Base-by-base conservation (phyloP, 2,888 invertebrate genomes). In the Coremacera marginata region DNA sequence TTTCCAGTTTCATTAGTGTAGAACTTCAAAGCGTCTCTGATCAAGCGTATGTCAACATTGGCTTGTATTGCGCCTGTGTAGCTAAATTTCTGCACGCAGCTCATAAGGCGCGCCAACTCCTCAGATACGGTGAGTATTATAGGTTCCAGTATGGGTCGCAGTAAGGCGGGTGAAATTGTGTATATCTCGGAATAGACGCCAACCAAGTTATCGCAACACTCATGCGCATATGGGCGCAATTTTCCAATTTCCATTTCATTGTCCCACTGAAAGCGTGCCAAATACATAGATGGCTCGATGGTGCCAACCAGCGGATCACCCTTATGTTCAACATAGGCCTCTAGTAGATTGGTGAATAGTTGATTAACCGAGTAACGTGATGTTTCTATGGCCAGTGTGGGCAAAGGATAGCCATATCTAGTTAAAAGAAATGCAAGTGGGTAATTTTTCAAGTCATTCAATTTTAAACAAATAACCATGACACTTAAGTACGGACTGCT, bases 201-300 rank as follows among this genome's bases (percentile, higher is more conserved):
- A 0, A 95, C 93, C 49, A 96, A 91, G 88, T 96, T 96, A 82
- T 94, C 95, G 71, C 95, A 93, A 81, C 95, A 95, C 89, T 96
- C 95, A 88, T 96, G 97, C 31, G 96, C 94, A 85, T 98, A 98
- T 0, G 96, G 96, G 71, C 95, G 91, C 14, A 97, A 92, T 86
- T 96, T 95, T 5, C 92, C 93, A 0, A 95, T 94, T 70, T 93
- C 91, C 70, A 93, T 92, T 82, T 95, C 94, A 0, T 93, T 93
- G 84, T 95, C 94, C 93, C 97, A 96, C 86, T 95, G 95, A 86
- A 97, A 95, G 77, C 94, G 92, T 0, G 97, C 97, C 86, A 96
- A 91, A 89, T 98, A 98, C 97, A 98, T 98, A 80, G 96, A 96
- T 7, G 96, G 96, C 89, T 98, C 98, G 80, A 98, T 97, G 7